These are phyloP conservation scores for Melanotaenia pygmaea DNA, from an alignment of 2,797 vertebrate species.

Conservation along the genomic window DNA sequence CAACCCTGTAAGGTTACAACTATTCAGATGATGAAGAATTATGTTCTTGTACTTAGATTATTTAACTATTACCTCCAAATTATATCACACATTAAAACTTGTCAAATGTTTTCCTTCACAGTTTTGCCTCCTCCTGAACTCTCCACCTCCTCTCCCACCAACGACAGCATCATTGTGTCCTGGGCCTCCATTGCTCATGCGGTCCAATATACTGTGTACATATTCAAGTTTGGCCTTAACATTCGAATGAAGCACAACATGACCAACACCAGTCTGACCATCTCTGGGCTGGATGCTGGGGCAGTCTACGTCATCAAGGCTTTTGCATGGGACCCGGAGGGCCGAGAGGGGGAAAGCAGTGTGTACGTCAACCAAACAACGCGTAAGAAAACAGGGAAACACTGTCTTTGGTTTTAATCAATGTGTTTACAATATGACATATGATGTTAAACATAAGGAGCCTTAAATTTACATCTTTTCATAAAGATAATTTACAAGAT, in stretches of 20 bases:
- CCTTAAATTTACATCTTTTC: no score
- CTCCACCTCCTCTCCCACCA: slow-evolving; percentile 81
- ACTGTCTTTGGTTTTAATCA: slow-evolving; percentile 4
- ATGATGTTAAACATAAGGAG: no score
- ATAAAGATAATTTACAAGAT: not conserved
- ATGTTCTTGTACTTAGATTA: not conserved
- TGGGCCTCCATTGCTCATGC: slow-evolving; percentile 84
- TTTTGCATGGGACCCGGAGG: slow-evolving; percentile 86
- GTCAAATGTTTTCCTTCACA: slow-evolving; percentile 61
- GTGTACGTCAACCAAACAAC: slow-evolving; percentile 86
- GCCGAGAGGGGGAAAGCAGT: slow-evolving; percentile 84
- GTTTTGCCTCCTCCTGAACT: slow-evolving; percentile 86
- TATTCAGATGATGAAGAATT: not conserved
- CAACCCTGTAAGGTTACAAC: not conserved
- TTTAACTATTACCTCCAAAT: not conserved
- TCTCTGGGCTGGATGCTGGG: slow-evolving; percentile 85
- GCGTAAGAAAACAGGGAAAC: slow-evolving; percentile 79
- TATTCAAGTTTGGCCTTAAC: slow-evolving; percentile 81
- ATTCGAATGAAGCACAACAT: slow-evolving; percentile 82
- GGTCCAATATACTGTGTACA: slow-evolving; percentile 82
- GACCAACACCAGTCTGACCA: slow-evolving; percentile 75
- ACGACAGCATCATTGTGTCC: slow-evolving; percentile 83
- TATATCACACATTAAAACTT: not conserved
- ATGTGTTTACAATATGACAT: not conserved
- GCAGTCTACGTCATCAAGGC: slow-evolving; percentile 84